These are phyloP conservation scores for Pyxicephalus adspersus DNA, from an alignment of 2,113 vertebrate genomes.

Conservation along the genomic window DNA sequence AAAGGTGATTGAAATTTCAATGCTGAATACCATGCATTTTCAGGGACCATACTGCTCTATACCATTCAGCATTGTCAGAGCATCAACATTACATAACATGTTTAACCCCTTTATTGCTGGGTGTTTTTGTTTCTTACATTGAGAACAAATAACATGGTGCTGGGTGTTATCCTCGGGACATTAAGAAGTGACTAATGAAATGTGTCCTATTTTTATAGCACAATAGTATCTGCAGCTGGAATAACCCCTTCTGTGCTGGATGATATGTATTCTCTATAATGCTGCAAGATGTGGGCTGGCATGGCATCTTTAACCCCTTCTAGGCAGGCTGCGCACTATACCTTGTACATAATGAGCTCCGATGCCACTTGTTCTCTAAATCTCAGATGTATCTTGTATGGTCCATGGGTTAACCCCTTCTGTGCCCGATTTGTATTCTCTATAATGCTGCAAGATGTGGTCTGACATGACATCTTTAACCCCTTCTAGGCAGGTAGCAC, in stretches of 20 bases:
- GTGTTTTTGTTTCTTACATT: not conserved
- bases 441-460: too few species aligned
- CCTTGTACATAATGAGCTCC: too few species aligned
- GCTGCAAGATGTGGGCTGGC: too few species aligned
- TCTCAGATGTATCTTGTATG: too few species aligned
- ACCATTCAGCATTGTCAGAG: not conserved
- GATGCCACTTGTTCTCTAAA: not conserved
- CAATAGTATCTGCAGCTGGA: too few species aligned
- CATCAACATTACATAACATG: not conserved
- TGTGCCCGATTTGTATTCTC: not conserved
- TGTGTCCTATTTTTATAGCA: too few species aligned
- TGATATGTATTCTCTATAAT: too few species aligned
- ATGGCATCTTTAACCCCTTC: not conserved
- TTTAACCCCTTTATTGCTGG: constrained; percentile 7
- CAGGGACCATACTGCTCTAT: not conserved
- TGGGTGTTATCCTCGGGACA: too few species aligned
- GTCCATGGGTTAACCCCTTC: not conserved
- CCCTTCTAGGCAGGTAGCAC: too few species aligned
- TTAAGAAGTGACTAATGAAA: too few species aligned
- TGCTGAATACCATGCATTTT: not conserved
- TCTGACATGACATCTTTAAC: too few species aligned
- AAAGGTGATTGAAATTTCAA: not conserved
- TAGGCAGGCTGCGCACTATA: not conserved
- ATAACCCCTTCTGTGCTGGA: not conserved
- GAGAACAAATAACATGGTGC: too few species aligned